phyloP scores from a whole-genome alignment of 53 echinoderm and acorn worm genomes.

The Astropecten irregularis region DNA sequence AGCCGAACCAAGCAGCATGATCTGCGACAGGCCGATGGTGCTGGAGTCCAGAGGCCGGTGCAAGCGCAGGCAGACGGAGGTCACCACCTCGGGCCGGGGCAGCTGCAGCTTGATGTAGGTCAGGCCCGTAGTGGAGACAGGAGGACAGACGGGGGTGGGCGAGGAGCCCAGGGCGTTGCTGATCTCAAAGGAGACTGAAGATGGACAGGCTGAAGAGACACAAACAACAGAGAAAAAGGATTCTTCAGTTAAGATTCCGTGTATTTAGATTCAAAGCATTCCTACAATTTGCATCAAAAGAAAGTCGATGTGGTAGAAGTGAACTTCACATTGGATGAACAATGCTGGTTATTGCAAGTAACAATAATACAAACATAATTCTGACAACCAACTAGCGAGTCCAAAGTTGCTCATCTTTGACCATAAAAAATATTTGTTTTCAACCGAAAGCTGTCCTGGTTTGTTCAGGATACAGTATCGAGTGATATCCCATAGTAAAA shows the following conservation, averaged over 20 bases:
- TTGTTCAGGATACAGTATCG: no score
- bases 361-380: no score
- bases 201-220: slow-evolving; percentile 81
- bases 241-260: background rate
- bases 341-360: no score
- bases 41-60: slow-evolving; percentile 89
- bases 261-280: background rate
- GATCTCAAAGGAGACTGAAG: slow-evolving; percentile 87
- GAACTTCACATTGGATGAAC: no score
- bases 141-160: slow-evolving; percentile 81
- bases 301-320: no score
- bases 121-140: slow-evolving; percentile 84
- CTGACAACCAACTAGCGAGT: no score
- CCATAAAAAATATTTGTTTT: no score
- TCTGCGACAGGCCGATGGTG: slow-evolving; percentile 89
- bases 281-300: no score
- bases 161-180: slow-evolving; percentile 83
- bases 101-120: slow-evolving; percentile 86
- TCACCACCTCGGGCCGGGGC: slow-evolving; percentile 78
- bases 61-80: slow-evolving; percentile 82
- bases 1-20: slow-evolving; percentile 82
- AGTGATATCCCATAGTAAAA: no score
- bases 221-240: background rate
- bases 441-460: no score
- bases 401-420: no score